Evolutionary conservation across 2,113 vertebrate species (phyloP), one percentile per base, ranked within the genome.

Genomic region (Upupa epops): DNA sequence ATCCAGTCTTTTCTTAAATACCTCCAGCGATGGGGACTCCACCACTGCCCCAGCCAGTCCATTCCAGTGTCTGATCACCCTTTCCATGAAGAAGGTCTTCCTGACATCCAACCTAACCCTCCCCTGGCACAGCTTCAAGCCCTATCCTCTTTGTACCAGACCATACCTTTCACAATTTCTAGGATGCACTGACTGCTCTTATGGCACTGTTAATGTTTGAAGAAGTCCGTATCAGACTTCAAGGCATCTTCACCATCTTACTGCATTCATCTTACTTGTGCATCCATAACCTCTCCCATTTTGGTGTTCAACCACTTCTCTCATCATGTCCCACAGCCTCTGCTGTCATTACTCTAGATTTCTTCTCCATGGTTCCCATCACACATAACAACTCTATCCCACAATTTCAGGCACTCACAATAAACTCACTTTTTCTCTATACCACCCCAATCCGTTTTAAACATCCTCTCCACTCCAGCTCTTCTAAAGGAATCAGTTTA

Each of bases 111-210:
- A n/a, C n/a, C n/a, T n/a, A n/a, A n/a, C n/a, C n/a, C n/a, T n/a
- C n/a, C n/a, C n/a, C n/a, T n/a, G n/a, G n/a, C n/a, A n/a, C n/a
- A n/a, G n/a, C n/a, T n/a, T n/a, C n/a, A n/a, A n/a, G n/a, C n/a
- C n/a, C n/a, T n/a, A 2, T 29, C 25, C 45, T 5, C 13, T 58
- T n/a, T 2, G 2, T 46, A 11, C 28, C 5, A 4, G 21, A 24
- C 7, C 24, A 17, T 36, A 32, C 34, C n/a, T 32, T 28, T 55
- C 61, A 52, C 56, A 26, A 15, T 25, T 46, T 81, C 25, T 54
- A 11, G 34, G 11, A 5, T 1, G 3, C n/a, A 13, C 34, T 32
- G 37, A 24, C 64, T 77, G 22, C 28, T 28, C 17, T 77, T 66
- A 19, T 6, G 24, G 25, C 54, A 36, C 48, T 34, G 46, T 3